These are phyloP conservation scores for Drosophila biarmipes DNA, from an alignment of 1,140 invertebrate species.

Conservation along the genomic window DNA sequence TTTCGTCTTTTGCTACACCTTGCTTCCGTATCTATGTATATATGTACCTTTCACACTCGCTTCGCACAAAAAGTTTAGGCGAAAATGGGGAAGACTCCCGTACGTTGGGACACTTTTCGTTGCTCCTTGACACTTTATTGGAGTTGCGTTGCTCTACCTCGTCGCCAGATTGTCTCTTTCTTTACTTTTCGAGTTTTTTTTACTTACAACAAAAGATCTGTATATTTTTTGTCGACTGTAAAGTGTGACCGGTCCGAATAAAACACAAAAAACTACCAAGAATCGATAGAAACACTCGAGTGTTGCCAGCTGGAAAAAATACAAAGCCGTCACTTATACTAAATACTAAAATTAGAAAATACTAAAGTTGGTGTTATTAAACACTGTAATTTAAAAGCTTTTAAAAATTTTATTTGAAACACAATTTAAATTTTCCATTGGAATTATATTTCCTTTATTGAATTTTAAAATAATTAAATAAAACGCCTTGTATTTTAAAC, in stretches of 20 bases:
- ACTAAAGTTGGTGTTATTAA: no score
- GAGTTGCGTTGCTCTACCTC: conserved; percentile 18
- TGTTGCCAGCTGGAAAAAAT: no score
- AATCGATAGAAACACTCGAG: neutral
- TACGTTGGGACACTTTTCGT: conserved; percentile 26
- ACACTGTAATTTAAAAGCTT: no score
- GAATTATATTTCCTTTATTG: no score
- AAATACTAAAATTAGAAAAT: neutral
- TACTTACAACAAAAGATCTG: conserved; percentile 40
- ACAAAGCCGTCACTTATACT: neutral
- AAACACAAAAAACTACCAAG: neutral
- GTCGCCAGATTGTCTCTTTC: conserved; percentile 55
- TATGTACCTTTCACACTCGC: conserved; percentile 59
- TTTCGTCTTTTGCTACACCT: conserved; percentile 73
- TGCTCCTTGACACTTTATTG: conserved; percentile 44
- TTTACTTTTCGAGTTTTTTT: conserved; percentile 23
- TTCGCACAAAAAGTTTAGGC: conserved; percentile 7
- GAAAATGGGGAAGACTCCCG: conserved; percentile 42
- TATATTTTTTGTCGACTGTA: conserved; percentile 24
- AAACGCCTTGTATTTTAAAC: no score
- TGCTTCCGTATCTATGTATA: conserved; percentile 67
- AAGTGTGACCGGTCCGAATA: neutral
- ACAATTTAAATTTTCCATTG: no score
- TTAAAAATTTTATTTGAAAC: no score
- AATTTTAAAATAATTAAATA: no score